Conservation (phyloP, 30 jellyfish, hydroid and myxozoan species). For the Hydractinia echinata region DNA sequence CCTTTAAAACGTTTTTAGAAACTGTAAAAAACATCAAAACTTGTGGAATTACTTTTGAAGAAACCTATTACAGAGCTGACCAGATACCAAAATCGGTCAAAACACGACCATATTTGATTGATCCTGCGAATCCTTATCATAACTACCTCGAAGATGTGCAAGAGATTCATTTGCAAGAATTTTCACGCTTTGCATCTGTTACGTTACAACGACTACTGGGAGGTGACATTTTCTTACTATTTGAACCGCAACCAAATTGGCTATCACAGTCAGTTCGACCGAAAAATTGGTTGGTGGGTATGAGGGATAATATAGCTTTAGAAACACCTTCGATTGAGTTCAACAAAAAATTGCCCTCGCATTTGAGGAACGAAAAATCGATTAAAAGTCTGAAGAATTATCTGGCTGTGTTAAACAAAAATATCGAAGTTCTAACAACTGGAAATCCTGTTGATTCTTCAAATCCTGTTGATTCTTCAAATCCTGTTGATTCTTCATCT, state of each 20-base stretch:
- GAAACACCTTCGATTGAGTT: not conserved
- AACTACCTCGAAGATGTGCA: not conserved
- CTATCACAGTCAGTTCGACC: not conserved
- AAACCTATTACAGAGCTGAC: not conserved
- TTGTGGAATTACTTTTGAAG: not conserved
- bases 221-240: not conserved
- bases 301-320: not conserved
- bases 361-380: not conserved
- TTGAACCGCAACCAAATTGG: not conserved
- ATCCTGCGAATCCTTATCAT: conserved; percentile 2
- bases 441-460: not conserved
- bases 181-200: not conserved
- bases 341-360: not conserved
- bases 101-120: not conserved
- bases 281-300: not conserved
- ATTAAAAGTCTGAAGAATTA: not conserved
- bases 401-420: not conserved
- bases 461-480: not conserved
- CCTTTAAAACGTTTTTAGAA: conserved; percentile 4
- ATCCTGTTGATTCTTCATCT: not conserved
- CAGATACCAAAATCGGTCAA: too few species aligned
- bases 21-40: not conserved
- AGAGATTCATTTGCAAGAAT: not conserved
- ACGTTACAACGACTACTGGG: not conserved
- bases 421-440: not conserved